Percentiles rank a stretch among this genome's conserved stretches.
phyloP scores from a whole-genome alignment of 2,113 vertebrate genomes.

The Ceratotherium simum region DNA sequence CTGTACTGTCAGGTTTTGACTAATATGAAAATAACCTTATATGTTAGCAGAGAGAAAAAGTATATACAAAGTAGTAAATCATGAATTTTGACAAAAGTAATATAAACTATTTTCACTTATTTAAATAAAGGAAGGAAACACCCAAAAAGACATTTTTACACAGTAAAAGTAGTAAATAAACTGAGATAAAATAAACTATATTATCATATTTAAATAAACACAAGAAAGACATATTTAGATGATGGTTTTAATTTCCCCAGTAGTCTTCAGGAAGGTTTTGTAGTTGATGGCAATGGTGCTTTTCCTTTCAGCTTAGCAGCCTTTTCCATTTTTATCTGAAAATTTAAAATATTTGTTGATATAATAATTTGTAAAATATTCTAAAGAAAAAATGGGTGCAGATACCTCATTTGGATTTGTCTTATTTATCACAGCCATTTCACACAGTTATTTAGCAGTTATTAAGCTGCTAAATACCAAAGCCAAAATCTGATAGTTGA shows the following conservation, averaged over 20 bases:
- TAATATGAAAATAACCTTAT: conserved; percentile 33
- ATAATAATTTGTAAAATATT: conserved; percentile 17
- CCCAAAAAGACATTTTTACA: conserved; percentile 48
- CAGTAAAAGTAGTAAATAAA: conserved; percentile 7
- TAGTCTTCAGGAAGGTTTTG: conserved; percentile 52
- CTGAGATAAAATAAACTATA: not conserved
- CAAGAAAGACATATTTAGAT: conserved; percentile 25
- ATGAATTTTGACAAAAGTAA: conserved; percentile 46
- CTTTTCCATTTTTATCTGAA: conserved; percentile 87
- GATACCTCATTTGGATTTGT: not conserved
- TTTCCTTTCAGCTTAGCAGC: conserved; percentile 80
- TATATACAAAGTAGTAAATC: conserved; percentile 2
- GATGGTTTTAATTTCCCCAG: not conserved
- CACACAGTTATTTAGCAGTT: not conserved
- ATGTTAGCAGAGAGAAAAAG: conserved; percentile 19
- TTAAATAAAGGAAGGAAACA: conserved; percentile 66
- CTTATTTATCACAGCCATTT: conserved; percentile 34
- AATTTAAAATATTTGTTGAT: conserved; percentile 73
- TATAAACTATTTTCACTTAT: conserved; percentile 8
- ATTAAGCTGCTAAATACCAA: conserved; percentile 31
- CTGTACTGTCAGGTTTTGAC: conserved; percentile 3
- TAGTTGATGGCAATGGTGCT: conserved; percentile 56
- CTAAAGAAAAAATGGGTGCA: not conserved
- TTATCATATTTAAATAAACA: conserved; percentile 25
- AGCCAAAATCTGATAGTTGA: conserved; percentile 48